Conservation (phyloP, 2,888 invertebrate species). For the Falcaria lacertinaria region DNA sequence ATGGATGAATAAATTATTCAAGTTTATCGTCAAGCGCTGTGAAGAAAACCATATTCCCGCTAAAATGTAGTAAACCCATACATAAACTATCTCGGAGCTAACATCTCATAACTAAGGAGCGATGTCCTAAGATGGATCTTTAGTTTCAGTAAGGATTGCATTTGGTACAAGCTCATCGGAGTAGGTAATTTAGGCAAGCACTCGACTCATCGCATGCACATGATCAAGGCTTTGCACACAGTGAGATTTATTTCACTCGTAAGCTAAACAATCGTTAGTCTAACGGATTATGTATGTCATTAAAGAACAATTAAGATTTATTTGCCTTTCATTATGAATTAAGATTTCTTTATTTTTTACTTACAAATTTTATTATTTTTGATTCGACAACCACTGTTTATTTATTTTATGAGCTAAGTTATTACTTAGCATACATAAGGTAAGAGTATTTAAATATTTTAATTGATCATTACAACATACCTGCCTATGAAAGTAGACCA, state of each 20-base stretch:
- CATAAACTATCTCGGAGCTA: conserved; percentile 20
- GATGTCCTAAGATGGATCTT: conserved; percentile 16
- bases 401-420: too few relatives aligned
- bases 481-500: too few relatives aligned
- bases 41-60: not conserved
- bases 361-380: too few relatives aligned
- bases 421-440: too few relatives aligned
- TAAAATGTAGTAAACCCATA: not conserved
- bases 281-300: too few relatives aligned
- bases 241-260: not conserved
- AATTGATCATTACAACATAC: too few relatives aligned
- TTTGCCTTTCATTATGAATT: too few relatives aligned
- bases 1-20: not conserved
- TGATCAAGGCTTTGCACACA: not conserved
- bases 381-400: too few relatives aligned
- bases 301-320: too few relatives aligned
- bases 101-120: conserved; percentile 20
- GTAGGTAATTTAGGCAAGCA: not conserved
- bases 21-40: not conserved
- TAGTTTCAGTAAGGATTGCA: conserved; percentile 13
- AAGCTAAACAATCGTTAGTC: not conserved
- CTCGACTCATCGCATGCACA: not conserved
- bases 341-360: too few relatives aligned
- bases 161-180: not conserved
- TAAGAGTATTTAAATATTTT: too few relatives aligned